phyloP scores from a whole-genome alignment of 2,113 vertebrate species.

The Rhagologus leucostigma region DNA sequence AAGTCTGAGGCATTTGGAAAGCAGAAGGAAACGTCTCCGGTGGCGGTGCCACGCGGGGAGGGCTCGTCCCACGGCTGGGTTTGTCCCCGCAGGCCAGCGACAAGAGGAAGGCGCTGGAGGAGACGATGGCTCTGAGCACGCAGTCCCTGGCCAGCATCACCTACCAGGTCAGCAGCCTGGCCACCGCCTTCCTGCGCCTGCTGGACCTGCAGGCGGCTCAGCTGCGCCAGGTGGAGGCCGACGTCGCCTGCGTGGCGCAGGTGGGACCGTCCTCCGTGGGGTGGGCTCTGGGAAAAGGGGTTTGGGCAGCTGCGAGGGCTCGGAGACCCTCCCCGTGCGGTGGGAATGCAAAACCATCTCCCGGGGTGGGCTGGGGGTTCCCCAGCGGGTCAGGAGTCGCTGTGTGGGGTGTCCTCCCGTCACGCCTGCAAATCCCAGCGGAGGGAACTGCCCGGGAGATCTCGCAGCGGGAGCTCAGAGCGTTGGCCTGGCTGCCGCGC shows the following conservation, averaged over 20 bases:
- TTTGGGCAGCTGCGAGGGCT: accelerated
- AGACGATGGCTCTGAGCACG: constrained; percentile 82
- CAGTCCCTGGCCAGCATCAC: constrained; percentile 89
- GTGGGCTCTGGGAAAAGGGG: background rate
- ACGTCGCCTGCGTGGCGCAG: constrained; percentile 76
- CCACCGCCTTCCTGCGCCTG: constrained; percentile 75
- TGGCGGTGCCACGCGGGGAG: accelerated
- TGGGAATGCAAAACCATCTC: background rate
- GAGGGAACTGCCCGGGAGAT: accelerated
- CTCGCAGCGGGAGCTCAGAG: accelerated
- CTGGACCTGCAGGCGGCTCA: constrained; percentile 80
- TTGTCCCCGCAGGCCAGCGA: constrained; percentile 72
- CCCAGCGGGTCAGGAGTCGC: accelerated
- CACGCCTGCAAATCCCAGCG: background rate
- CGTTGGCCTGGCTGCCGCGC: accelerated
- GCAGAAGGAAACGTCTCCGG: background rate
- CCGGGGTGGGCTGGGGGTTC: background rate
- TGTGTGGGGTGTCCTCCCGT: background rate
- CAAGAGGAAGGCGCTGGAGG: constrained; percentile 77
- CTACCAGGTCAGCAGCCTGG: constrained; percentile 87
- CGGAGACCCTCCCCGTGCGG: accelerated
- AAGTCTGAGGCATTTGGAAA: constrained; percentile 23
- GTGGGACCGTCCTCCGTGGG: background rate
- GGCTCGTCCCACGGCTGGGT: accelerated
- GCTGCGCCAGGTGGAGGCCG: constrained; percentile 79